Evolutionary conservation across 1,140 invertebrate genomes (phyloP), one percentile per base, ranked within the genome.

Genomic region (Drosophila hydei): DNA sequence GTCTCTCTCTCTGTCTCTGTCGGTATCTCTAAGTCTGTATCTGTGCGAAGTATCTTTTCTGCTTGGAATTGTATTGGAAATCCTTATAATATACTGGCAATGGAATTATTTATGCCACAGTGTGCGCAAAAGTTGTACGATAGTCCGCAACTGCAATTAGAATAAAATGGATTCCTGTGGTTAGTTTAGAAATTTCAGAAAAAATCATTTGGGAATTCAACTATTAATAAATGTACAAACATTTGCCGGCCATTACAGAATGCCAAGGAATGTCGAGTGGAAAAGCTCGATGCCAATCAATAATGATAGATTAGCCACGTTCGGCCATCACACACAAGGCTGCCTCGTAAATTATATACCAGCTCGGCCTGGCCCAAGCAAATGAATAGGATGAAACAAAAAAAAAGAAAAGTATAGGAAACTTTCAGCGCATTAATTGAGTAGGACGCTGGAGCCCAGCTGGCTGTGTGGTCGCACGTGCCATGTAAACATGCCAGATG

Each of bases 291-390:
- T 87, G 83, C 78, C 83, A 88, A 88, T 88, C 83, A 88, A 88
- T 88, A 88, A 83, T 88, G 83, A 88, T 88, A 77, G 83, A 88
- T 88, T 88, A 87, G 83, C 72, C 48, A 14, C 52, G 58, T 70
- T 36, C 52, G 21, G 50, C 30, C 72, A 50, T 61, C 61, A 38
- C 50, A 64, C 74, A 68, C 55, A 60, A 48, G 30, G 16, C 67
- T n/a, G n/a, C n/a, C n/a, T 75, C 68, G 72, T 75, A 75, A 75
- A 75, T 75, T 65, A 72, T 65, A 64, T 42, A 65, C 63, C 64
- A 62, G 59, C 21, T 38, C 38, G 19, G 50, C 47, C 23, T 38
- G 23, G 45, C 56, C 64, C 55, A 77, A 36, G 64, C 68, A 81
- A 87, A 88, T 80, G 70, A 88, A 83, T 73, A 65, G 69, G 58